Evolutionary conservation across 2,113 vertebrate species (phyloP).

Genomic region (Formicarius rufipectus): DNA sequence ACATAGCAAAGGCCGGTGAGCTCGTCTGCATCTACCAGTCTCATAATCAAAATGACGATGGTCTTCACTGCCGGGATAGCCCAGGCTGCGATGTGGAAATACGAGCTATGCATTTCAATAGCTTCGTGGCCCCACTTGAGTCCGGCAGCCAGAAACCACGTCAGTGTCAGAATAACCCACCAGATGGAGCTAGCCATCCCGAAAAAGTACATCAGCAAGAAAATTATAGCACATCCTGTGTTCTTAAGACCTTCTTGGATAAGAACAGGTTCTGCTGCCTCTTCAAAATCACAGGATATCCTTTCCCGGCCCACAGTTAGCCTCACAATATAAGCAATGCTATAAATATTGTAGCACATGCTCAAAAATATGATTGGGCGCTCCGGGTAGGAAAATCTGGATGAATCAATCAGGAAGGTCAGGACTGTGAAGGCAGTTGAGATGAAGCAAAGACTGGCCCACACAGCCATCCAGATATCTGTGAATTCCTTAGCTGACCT

Average conservation of each 20-base stretch:
- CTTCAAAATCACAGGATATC: conserved; percentile 98
- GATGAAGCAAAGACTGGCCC: conserved; percentile 96
- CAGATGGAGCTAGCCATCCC: conserved; percentile 99
- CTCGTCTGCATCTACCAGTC: conserved; percentile 94
- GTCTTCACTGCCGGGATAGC: conserved; percentile 97
- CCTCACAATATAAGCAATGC: conserved; percentile 95
- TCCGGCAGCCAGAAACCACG: conserved; percentile 97
- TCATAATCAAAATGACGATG: conserved; percentile 98
- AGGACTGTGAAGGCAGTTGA: conserved; percentile 96
- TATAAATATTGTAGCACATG: conserved; percentile 99
- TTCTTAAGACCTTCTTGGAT: conserved; percentile 99
- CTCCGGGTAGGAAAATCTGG: conserved; percentile 96
- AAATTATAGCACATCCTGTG: conserved; percentile 98
- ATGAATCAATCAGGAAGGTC: conserved; percentile 96
- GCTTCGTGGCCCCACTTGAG: conserved; percentile 99
- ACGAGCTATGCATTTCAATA: conserved; percentile 99
- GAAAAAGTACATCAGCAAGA: conserved; percentile 98
- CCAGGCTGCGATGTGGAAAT: conserved; percentile 98
- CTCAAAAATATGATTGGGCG: conserved; percentile 98
- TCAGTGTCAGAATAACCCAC: conserved; percentile 98
- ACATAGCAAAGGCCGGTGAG: conserved; percentile 95
- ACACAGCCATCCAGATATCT: conserved; percentile 97
- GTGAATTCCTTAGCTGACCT: conserved; percentile 94
- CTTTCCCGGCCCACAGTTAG: conserved; percentile 95
- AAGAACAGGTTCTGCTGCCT: conserved; percentile 91